Evolutionary conservation across 2,888 invertebrate genomes (phyloP).

Genomic region (Cetonia aurata): DNA sequence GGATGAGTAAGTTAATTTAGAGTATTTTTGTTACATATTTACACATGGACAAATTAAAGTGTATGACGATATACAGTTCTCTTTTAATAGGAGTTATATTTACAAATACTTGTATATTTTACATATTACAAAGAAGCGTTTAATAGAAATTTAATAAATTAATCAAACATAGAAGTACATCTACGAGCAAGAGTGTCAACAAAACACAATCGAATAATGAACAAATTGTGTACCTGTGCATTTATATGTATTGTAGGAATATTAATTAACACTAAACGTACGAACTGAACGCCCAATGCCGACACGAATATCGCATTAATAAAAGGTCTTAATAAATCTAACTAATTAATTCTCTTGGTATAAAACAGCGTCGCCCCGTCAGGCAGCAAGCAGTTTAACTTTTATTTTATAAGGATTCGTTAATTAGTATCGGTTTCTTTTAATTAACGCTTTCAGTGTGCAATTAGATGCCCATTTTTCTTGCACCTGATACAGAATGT

Average conservation of each 20-base stretch:
- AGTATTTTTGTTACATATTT: too few relatives aligned
- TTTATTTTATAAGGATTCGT: constrained; percentile 38
- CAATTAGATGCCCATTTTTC: constrained; percentile 33
- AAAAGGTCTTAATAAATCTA: constrained; percentile 40
- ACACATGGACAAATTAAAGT: too few relatives aligned
- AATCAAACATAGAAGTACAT: background rate
- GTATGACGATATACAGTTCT: too few relatives aligned
- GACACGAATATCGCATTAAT: constrained; percentile 39
- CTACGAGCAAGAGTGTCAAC: background rate
- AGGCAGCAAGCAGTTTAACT: constrained; percentile 34
- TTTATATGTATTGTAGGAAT: constrained; percentile 12
- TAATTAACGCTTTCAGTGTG: constrained; percentile 27
- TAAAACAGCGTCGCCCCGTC: constrained; percentile 16
- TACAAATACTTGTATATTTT: too few relatives aligned
- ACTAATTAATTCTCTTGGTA: constrained; percentile 33
- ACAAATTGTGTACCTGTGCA: background rate
- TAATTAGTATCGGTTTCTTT: constrained; percentile 40
- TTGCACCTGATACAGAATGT: constrained; percentile 18
- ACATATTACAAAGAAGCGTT: too few relatives aligned
- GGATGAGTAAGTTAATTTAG: too few relatives aligned
- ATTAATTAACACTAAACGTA: constrained; percentile 36
- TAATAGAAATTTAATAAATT: too few relatives aligned
- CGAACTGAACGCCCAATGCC: constrained; percentile 10
- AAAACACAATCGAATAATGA: background rate
- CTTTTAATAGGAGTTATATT: too few relatives aligned